Base-by-base conservation (phyloP, 2,888 invertebrate species). In the Orchesellides sinensis region DNA sequence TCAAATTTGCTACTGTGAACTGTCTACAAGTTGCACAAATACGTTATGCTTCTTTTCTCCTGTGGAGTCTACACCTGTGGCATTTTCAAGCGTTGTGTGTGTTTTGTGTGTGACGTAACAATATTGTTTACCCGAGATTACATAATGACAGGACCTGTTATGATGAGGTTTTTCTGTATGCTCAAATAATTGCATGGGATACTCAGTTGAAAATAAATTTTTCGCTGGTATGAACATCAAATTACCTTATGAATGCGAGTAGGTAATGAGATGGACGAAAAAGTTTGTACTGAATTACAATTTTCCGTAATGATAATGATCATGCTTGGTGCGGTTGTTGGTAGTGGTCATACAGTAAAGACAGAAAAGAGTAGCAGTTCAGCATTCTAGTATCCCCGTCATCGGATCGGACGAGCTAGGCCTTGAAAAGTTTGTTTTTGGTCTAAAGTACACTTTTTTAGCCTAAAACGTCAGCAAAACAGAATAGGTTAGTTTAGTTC, bases 101-200 rank as follows among this genome's bases (percentile, higher is more conserved):
- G 63, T 40, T 32, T 65, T 65, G 14, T 45, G 47, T 68, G 49
- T 10, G 25, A 45, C 45, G 5, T 68, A 69, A 69, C 69, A 69
- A 35, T 66, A 19, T 69, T 63, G 4, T 17, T 69, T 21, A 35
- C 54, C 5, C 54, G n/a, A 35, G 69, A 54, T 69, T 69, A 14
- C 54, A 66, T 75, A 75, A 75, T 75, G 66, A 66, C 56, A 27
- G 54, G 56, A 56, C 56, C 75, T 75, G 65, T 75, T 75, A 75
- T 75, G 56, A 40, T 65, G 66, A 75, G 8, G 32, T 40, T 25
- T 25, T 25, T 14, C 65, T 65, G 5, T 65, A 2, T 45, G 21
- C 19, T 19, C 49, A 19, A n/a, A 23, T 56, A 56, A 56, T 1
- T 25, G 23, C 25, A 63, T 63, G 63, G 17, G 45, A 21, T 63